phyloP scores from a whole-genome alignment of 2,888 invertebrate species.

The Phyllotreta striolata region DNA sequence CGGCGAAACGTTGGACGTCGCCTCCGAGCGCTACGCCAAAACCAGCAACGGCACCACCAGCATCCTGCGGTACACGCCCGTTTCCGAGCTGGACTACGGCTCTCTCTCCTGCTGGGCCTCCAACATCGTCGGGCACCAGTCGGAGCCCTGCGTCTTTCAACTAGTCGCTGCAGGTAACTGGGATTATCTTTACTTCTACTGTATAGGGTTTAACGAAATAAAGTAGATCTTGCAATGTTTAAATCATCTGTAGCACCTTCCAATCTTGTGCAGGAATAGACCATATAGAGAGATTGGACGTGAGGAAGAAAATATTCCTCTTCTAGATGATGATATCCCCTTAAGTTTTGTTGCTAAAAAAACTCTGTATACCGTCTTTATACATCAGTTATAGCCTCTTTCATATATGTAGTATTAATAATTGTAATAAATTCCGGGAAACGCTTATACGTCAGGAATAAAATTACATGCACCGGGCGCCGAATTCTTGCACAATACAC shows the following conservation, averaged over 20 bases:
- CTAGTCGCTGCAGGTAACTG: conserved; percentile 85
- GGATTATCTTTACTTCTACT: not conserved
- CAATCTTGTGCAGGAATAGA: no score
- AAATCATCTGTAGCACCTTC: no score
- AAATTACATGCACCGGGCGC: conserved; percentile 14
- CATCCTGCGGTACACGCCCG: conserved; percentile 70
- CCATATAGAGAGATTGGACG: no score
- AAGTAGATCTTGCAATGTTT: no score
- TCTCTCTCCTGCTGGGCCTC: conserved; percentile 86
- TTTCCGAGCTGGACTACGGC: conserved; percentile 81
- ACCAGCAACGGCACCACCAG: conserved; percentile 78
- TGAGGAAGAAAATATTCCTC: no score
- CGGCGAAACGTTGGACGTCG: conserved; percentile 86
- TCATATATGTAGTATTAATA: no score
- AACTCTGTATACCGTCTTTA: no score
- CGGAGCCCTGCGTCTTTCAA: conserved; percentile 86
- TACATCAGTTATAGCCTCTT: no score
- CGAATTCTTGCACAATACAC: conserved; percentile 24
- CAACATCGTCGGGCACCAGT: conserved; percentile 84
- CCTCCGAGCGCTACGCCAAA: conserved; percentile 76
- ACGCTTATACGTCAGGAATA: conserved; percentile 7
- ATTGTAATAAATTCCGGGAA: no score
- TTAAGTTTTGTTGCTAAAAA: no score
- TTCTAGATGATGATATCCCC: no score
- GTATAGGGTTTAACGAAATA: no score